Evolutionary conservation across 2,797 vertebrate species (phyloP).

Genomic region (Chaetodon trifasciatus): DNA sequence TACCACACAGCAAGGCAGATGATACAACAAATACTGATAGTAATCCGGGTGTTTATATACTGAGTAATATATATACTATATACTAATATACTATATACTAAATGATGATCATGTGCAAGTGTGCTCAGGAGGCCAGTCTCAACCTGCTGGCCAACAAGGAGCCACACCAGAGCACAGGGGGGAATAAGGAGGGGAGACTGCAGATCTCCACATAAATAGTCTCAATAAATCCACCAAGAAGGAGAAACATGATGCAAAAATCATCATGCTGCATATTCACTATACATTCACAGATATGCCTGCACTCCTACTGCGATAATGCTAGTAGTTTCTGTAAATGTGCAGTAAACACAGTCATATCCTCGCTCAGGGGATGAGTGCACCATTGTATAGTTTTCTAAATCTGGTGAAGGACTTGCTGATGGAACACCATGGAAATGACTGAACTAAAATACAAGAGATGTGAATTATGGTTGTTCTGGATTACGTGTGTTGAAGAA

Average conservation of each 20-base stretch:
- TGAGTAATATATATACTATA: too few species aligned
- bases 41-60: too few species aligned
- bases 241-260: conserved; percentile 9
- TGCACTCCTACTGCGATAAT: conserved; percentile 42
- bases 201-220: neutral
- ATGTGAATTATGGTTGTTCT: conserved; percentile 1
- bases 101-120: too few species aligned
- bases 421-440: neutral
- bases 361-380: conserved; percentile 2
- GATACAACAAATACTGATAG: too few species aligned
- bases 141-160: too few species aligned
- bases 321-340: conserved; percentile 8
- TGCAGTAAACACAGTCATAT: conserved; percentile 22
- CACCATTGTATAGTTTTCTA: conserved; percentile 17
- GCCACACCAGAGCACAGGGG: too few species aligned
- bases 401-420: conserved; percentile 13
- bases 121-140: too few species aligned
- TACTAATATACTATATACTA: too few species aligned
- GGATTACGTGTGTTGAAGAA: neutral
- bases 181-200: too few species aligned
- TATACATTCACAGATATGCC: conserved; percentile 1
- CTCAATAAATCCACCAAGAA: neutral
- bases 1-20: too few species aligned
- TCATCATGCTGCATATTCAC: neutral
- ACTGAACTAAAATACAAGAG: neutral